Conservation (phyloP, 1,140 invertebrate genomes). For the Dreissena polymorpha region DNA sequence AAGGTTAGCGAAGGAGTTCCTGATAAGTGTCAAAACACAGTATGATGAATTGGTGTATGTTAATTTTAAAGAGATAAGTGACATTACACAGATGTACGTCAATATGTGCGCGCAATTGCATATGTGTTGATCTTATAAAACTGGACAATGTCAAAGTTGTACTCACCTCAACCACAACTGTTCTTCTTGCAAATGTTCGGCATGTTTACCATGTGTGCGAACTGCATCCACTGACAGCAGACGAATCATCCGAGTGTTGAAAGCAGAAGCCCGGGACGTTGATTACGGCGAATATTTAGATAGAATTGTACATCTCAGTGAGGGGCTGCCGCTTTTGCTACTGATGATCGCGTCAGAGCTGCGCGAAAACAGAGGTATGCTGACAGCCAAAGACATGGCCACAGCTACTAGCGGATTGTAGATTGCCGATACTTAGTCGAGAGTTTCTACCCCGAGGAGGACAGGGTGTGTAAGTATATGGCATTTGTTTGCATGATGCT, state of each 20-base stretch:
- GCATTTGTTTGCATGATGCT: too few relatives aligned
- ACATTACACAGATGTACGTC: too few relatives aligned
- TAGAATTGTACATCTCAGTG: constrained; percentile 33
- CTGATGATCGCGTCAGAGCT: constrained; percentile 47
- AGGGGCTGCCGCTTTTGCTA: constrained; percentile 38
- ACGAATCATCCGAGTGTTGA: constrained; percentile 31
- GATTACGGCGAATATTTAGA: constrained; percentile 27
- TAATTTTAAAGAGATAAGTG: too few relatives aligned
- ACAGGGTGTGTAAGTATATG: constrained; percentile 34
- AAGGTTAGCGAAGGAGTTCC: constrained; percentile 33
- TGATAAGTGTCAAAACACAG: not conserved
- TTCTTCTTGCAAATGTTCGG: constrained; percentile 12
- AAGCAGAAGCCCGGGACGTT: constrained; percentile 3
- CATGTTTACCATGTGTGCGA: constrained; percentile 25
- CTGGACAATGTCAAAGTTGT: constrained; percentile 29
- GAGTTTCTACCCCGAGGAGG: constrained; percentile 47
- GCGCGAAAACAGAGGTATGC: constrained; percentile 10
- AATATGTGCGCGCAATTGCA: too few relatives aligned
- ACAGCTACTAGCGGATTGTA: constrained; percentile 25
- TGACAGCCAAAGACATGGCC: constrained; percentile 37
- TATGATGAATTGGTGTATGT: too few relatives aligned
- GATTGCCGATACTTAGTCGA: constrained; percentile 32
- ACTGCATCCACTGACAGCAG: constrained; percentile 10
- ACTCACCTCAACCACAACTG: constrained; percentile 33
- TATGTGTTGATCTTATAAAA: constrained; percentile 1